A percentile compares a stretch with the other conserved stretches of the same genome.
Conservation (phyloP, 1,140 invertebrate genomes). For the Gryllus bimaculatus region DNA sequence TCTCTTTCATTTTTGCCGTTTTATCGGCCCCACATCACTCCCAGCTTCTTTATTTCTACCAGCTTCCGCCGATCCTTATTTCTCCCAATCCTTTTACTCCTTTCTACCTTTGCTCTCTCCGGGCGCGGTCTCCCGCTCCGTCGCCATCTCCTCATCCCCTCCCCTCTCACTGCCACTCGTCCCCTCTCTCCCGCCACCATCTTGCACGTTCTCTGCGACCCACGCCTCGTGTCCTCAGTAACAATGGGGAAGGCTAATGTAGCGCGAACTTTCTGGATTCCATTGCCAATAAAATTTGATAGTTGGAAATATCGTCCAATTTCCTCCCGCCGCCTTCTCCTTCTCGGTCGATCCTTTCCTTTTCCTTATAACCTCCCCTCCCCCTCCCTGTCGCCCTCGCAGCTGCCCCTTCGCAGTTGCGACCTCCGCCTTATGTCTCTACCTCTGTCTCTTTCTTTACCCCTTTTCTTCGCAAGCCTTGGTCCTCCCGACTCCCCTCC, state of each 20-base stretch:
- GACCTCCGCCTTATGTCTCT: too few species aligned
- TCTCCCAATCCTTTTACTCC: too few species aligned
- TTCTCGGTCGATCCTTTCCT: not conserved
- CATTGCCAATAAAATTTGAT: conserved; percentile 5
- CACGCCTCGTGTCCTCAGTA: not conserved
- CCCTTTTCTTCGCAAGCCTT: too few species aligned
- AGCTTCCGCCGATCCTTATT: too few species aligned
- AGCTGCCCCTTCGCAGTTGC: not conserved
- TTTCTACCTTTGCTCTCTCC: not conserved
- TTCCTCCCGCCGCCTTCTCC: not conserved
- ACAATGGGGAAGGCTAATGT: not conserved
- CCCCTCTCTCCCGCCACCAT: not conserved
- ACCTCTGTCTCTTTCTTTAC: too few species aligned
- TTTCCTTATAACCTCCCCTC: not conserved
- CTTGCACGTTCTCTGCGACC: too few species aligned
- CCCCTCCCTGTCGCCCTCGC: too few species aligned
- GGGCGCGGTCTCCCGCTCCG: not conserved
- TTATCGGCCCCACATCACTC: too few species aligned
- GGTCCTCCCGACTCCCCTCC: not conserved
- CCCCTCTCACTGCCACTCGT: not conserved
- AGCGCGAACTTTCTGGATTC: conserved; percentile 3
- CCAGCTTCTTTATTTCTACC: too few species aligned
- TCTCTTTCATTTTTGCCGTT: not conserved
- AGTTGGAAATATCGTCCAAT: conserved; percentile 4
- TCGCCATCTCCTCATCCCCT: not conserved